Base-by-base conservation (phyloP, 2,888 invertebrate species). In the Thalpophila matura region DNA sequence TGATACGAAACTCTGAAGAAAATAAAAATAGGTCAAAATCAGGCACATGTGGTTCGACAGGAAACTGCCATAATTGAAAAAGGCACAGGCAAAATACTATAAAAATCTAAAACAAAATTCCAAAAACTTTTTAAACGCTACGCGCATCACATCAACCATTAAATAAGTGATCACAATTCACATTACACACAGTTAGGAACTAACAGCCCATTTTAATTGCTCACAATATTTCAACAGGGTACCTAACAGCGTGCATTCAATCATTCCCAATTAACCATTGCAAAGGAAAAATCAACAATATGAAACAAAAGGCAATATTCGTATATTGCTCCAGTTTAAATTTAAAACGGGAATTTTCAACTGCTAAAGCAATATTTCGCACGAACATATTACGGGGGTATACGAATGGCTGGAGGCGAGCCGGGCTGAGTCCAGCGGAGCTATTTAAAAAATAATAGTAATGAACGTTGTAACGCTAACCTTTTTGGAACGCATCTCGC, bases 361-460 rank as follows among this genome's bases (percentile, higher is more conserved):
- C 49, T 33, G 62, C 26, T 37, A 43, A 20, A 50, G 70, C 65
- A 58, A 69, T 74, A 74, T 71, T 74, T 68, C 27, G 35, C 24
- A 31, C n/a, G 33, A 50, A 53, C 55, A 54, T 64, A 59, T 75
- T 59, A 63, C 51, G 37, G 10, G n/a, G 12, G 18, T n/a, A n/a
- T n/a, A 33, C 22, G 49, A 53, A 51, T 53, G 18, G 40, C 51
- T 40, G 4, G 47, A 46, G 50, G 50, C 66, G 16, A 57, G 31
- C 3, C 3, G 42, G 2, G 35, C 22, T 10, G 27, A 18, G 51
- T 50, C 49, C 50, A 5, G 16, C 14, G 10, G 14, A 53, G 45
- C 53, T 42, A 40, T 62, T 69, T 62, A 69, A 74, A 60, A 74
- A 74, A 54, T 49, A 74, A 69, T 49, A 57, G 33, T 47, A 63